Evolutionary conservation across 2,888 invertebrate species (phyloP).

Genomic region (Lasioglossum villosulum): DNA sequence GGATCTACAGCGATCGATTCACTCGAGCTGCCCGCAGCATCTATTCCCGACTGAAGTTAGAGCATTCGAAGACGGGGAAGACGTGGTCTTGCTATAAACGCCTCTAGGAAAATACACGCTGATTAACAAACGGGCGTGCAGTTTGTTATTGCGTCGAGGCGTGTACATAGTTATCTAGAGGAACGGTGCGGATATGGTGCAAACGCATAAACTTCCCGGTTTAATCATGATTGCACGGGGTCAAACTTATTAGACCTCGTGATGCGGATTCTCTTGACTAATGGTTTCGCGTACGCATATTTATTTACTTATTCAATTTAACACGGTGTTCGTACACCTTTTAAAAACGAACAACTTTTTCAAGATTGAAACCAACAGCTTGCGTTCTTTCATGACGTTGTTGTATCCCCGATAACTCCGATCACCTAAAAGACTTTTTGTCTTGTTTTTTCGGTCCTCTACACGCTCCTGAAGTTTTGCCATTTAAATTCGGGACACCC

Average conservation of each 20-base stretch:
- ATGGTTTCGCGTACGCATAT: background rate
- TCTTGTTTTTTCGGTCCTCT: no score
- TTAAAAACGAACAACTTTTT: no score
- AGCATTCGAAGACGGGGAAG: background rate
- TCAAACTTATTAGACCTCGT: background rate
- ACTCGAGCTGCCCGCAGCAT: background rate
- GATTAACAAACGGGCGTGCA: background rate
- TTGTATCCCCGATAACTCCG: no score
- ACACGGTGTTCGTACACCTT: no score
- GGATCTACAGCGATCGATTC: background rate
- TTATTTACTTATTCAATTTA: background rate
- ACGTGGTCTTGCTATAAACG: constrained; percentile 1
- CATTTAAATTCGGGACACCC: no score
- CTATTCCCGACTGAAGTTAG: background rate
- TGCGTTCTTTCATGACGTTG: no score
- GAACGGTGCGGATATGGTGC: background rate
- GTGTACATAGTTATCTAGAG: background rate
- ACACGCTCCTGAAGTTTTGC: no score
- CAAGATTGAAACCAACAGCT: no score
- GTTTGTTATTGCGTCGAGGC: background rate
- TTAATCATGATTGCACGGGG: background rate
- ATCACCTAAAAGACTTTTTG: no score
- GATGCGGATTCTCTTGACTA: background rate
- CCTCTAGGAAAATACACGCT: constrained; percentile 1
- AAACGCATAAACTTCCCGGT: background rate